Evolutionary conservation across 2,888 invertebrate genomes (phyloP).

Genomic region (Molanna angustata): DNA sequence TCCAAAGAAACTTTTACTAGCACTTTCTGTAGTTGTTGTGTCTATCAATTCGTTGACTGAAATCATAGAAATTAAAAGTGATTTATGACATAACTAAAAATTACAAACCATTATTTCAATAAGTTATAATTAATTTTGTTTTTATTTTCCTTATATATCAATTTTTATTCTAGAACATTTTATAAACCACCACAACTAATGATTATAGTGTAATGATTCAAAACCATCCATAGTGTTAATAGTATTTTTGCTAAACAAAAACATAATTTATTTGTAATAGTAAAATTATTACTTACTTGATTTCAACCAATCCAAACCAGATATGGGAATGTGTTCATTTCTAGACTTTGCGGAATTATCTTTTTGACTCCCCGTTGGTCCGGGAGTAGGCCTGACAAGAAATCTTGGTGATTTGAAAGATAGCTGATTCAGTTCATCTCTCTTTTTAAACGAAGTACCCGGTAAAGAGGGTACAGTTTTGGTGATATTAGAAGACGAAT

Average conservation of each 20-base stretch:
- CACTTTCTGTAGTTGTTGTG: constrained; percentile 41
- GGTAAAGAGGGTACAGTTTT: no score
- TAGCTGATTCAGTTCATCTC: constrained; percentile 34
- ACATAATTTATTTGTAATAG: no score
- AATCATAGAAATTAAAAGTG: constrained; percentile 35
- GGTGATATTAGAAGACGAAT: constrained; percentile 37
- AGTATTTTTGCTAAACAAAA: no score
- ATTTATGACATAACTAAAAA: no score
- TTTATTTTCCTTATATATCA: no score
- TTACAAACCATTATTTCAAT: no score
- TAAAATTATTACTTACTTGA: constrained; percentile 45
- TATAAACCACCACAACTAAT: no score
- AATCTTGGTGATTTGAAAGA: constrained; percentile 55
- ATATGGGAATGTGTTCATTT: constrained; percentile 36
- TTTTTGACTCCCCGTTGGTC: constrained; percentile 41
- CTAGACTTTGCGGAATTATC: constrained; percentile 27
- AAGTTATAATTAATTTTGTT: no score
- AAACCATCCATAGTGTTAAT: no score
- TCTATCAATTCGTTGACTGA: constrained; percentile 59
- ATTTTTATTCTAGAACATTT: no score
- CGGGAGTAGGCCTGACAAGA: constrained; percentile 57
- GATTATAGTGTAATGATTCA: no score
- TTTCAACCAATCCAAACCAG: constrained; percentile 48
- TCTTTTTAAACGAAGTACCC: no score
- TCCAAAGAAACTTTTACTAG: constrained; percentile 49